Conservation (phyloP, 2,113 vertebrate genomes). For the Brevimyrus niger region DNA sequence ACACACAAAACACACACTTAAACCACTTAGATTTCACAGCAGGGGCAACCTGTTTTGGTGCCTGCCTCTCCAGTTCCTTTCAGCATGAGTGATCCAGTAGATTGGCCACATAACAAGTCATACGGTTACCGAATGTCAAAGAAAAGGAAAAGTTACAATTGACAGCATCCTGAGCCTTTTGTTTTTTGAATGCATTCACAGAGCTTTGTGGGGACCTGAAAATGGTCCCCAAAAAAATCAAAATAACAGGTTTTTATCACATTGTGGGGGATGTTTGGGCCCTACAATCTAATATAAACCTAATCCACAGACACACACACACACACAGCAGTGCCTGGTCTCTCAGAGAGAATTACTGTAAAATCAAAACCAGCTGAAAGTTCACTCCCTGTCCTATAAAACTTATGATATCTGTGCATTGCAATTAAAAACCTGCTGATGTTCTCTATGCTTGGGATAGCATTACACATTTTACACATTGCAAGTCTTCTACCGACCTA, state of each 20-base stretch:
- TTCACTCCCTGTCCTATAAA: not conserved
- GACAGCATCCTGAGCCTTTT: not conserved
- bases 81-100: not conserved
- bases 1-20: not conserved
- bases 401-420: too few species aligned
- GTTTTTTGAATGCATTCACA: too few species aligned
- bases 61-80: not conserved
- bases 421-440: not conserved
- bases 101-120: not conserved
- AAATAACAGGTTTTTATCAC: too few species aligned
- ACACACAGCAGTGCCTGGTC: not conserved
- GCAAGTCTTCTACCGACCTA: too few species aligned
- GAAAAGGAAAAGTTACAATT: not conserved
- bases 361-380: conserved; percentile 1
- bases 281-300: too few species aligned
- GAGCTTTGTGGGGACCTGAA: too few species aligned
- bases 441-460: not conserved
- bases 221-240: too few species aligned
- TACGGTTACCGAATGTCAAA: not conserved
- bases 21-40: not conserved
- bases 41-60: not conserved
- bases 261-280: too few species aligned
- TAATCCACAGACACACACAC: not conserved
- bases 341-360: not conserved
- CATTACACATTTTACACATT: not conserved